Base-by-base conservation (phyloP, 2,888 invertebrate species). In the Drosophila falleni region DNA sequence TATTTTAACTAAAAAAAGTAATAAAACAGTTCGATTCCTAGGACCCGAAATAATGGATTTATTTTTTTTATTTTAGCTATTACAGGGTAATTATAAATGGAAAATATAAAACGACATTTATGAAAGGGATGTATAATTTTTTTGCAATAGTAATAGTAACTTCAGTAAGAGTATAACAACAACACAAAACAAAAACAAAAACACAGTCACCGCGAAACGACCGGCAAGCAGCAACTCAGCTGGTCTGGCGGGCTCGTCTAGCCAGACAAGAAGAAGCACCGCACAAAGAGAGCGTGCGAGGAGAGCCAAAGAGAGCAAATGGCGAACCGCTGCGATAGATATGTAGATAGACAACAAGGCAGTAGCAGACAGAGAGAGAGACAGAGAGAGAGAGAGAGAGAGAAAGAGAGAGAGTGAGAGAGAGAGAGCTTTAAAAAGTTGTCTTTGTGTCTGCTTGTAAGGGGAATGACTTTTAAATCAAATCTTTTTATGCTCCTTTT, bases 181-280 rank as follows among this genome's bases (percentile, higher is more conserved):
- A 75, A 72, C 60, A 58, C 39, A 51, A 55, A 29, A 37, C 46
- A 37, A 51, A 55, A 29, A 37, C 46, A 37, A 49, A 37, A 54
- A 33, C 49, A 53, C 41, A 23, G 29, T 46, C 49, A 44, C 49
- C 35, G 58, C 68, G 11, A 50, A 44, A 35, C 53, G 67, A 64
- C 73, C 78, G 64, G 73, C 75, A 65, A 53, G 33, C 49, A 68
- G 54, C 58, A 59, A 31, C 78, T 64, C 75, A 76, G 75, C 78
- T 59, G 78, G 73, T 73, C 54, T 73, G 68, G 69, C 69, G 74
- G 74, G 78, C 74, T 73, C 56, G 76, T 76, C 76, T 76, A 76
- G 78, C 44, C 59, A 58, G 51, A 19, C 15, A 11, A 49, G 53
- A 13, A 53, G 26, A 19, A 61, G 49, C 15, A 33, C 13, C 29